These are phyloP conservation scores for Ischnus inquisitorius DNA, from an alignment of 2,888 invertebrate genomes.

Conservation along the genomic window DNA sequence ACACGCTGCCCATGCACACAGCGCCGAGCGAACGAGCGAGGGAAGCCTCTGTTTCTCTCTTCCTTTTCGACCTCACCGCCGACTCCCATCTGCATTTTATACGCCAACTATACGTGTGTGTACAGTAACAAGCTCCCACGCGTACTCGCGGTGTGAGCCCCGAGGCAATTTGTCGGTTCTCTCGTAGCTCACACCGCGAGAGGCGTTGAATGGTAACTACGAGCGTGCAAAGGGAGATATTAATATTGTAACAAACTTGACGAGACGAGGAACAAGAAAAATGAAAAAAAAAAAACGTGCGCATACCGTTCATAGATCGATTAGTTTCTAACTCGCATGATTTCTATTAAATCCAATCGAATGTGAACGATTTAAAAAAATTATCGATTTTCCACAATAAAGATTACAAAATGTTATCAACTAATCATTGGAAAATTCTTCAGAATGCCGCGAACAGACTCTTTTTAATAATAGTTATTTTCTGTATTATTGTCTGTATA, in stretches of 20 bases:
- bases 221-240: slow-evolving; percentile 51
- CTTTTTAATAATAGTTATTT: not conserved
- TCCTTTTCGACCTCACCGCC: slow-evolving; percentile 68
- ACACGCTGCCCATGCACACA: slow-evolving; percentile 44
- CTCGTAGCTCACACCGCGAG: slow-evolving; percentile 54
- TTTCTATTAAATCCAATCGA: not conserved
- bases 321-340: not conserved
- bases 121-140: slow-evolving; percentile 72
- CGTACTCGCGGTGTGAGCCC: slow-evolving; percentile 56
- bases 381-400: too few species aligned
- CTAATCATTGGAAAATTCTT: too few species aligned
- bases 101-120: not conserved
- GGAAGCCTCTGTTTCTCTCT: slow-evolving; percentile 55
- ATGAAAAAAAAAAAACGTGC: not conserved
- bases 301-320: not conserved
- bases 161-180: slow-evolving; percentile 71
- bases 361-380: not conserved
- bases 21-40: slow-evolving; percentile 49
- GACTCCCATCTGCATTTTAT: slow-evolving; percentile 72
- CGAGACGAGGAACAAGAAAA: not conserved
- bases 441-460: too few species aligned
- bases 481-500: slow-evolving; percentile 11
- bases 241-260: slow-evolving; percentile 46
- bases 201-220: slow-evolving; percentile 67
- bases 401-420: too few species aligned